Evolutionary conservation across 2,797 vertebrate genomes (phyloP).

Genomic region (Rhincodon typus): DNA sequence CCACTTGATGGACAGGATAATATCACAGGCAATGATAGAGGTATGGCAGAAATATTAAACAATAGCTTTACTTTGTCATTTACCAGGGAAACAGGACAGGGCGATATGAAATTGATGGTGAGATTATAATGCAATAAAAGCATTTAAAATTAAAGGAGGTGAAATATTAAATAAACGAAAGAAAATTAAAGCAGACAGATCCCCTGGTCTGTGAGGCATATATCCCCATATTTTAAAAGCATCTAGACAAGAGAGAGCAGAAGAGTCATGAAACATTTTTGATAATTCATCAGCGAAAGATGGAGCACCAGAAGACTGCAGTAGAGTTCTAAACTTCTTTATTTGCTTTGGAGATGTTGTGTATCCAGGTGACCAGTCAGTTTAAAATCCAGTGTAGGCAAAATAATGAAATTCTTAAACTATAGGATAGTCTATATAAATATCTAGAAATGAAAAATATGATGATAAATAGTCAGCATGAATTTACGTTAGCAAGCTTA

Average conservation of each 20-base stretch:
- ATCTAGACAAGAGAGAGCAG: neutral
- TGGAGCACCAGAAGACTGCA: neutral
- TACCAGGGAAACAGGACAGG: neutral
- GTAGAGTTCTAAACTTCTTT: too few species aligned
- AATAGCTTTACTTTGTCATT: neutral
- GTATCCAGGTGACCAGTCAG: neutral
- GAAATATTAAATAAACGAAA: neutral
- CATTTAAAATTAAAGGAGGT: neutral
- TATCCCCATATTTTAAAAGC: neutral
- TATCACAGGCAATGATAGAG: neutral
- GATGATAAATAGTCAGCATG: neutral
- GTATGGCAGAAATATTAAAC: neutral
- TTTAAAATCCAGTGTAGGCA: neutral
- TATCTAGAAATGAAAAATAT: neutral
- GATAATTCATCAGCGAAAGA: neutral
- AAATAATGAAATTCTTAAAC: neutral
- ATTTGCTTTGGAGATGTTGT: neutral
- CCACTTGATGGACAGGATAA: neutral
- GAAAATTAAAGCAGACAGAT: neutral
- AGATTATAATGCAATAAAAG: neutral
- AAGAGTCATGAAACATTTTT: neutral
- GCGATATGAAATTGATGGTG: neutral
- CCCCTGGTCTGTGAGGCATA: neutral
- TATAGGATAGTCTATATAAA: neutral
- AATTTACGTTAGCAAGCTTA: neutral